These are phyloP conservation scores for Oxyruncus cristatus DNA, from an alignment of 2,113 vertebrate genomes.

Conservation along the genomic window DNA sequence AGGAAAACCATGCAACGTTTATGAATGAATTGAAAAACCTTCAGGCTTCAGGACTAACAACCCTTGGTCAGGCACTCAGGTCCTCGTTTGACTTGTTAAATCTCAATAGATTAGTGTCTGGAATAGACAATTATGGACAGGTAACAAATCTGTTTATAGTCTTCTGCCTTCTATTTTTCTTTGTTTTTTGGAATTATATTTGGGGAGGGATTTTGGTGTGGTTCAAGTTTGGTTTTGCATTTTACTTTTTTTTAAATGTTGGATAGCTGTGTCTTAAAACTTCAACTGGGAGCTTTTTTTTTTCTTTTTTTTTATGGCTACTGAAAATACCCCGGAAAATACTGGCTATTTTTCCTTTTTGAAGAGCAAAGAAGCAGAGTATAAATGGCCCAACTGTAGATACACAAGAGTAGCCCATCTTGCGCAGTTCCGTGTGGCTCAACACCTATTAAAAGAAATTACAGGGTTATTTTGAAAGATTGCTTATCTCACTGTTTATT, in stretches of 20 bases:
- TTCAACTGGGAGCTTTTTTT: neutral
- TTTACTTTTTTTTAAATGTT: neutral
- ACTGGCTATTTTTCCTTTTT: neutral
- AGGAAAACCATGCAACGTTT: slow-evolving; percentile 96
- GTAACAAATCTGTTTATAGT: slow-evolving; percentile 68
- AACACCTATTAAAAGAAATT: neutral
- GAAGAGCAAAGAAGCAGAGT: neutral
- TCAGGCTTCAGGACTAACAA: slow-evolving; percentile 94
- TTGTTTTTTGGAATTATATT: fast-evolving
- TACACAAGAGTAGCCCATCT: neutral
- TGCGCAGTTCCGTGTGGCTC: neutral
- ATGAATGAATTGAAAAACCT: slow-evolving; percentile 98
- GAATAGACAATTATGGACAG: slow-evolving; percentile 99
- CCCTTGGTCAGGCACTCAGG: slow-evolving; percentile 92
- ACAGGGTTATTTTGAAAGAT: neutral
- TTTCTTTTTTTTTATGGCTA: neutral
- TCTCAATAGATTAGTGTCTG: slow-evolving; percentile 97
- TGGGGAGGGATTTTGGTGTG: neutral
- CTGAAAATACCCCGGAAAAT: neutral
- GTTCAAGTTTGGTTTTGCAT: neutral
- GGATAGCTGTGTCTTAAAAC: neutral
- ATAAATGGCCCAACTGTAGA: neutral
- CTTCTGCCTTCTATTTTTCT: neutral
- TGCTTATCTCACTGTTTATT: neutral
- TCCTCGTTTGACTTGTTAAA: slow-evolving; percentile 96